Evolutionary conservation across 1,140 invertebrate genomes (phyloP), one percentile per base, ranked within the genome.

Genomic region (Temnothorax nylanderi): DNA sequence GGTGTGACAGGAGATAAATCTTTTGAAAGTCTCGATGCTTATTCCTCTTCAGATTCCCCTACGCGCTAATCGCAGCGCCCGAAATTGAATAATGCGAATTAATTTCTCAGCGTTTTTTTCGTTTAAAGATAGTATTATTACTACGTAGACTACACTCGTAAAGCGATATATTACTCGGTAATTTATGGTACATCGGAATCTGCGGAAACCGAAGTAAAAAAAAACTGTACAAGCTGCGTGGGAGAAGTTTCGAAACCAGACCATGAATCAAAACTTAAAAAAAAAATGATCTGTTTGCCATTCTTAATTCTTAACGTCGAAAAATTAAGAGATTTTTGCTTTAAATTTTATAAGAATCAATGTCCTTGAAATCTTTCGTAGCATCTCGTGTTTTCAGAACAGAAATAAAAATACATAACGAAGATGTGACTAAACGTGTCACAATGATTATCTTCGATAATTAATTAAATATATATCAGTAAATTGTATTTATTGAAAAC

Each of bases 61-160:
- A 49, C 69, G 37, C 49, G 44, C n/a, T 62, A 37, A 49, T 84
- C 51, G 34, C 47, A 71, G 64, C 77, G 54, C 26, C 16, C 69
- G 69, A 21, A 84, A 84, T 84, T 84, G 11, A 49, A 58, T 37
- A 37, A 41, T 74, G 51, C 69, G 51, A 32, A 75, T 75, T 84
- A 4, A 34, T 62, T 84, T 75, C 41, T 82, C 65, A 69, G 49
- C 64, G 54, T 10, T 60, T 49, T 62, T 47, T 49, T 62, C 47
- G 18, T 10, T 72, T 72, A 74, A 72, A n/a, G 13, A 62, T 84
- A 75, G 41, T 84, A 84, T 84, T 84, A 75, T 82, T 84, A 84
- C 21, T 54, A 71, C 13, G 3, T 74, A 84, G 69, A 75, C 6
- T 60, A 62, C 37, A 62, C 11, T 16, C 21, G 65, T 32, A 32